Evolutionary conservation across 2,888 invertebrate species (phyloP).

Genomic region (Nysson spinosus): DNA sequence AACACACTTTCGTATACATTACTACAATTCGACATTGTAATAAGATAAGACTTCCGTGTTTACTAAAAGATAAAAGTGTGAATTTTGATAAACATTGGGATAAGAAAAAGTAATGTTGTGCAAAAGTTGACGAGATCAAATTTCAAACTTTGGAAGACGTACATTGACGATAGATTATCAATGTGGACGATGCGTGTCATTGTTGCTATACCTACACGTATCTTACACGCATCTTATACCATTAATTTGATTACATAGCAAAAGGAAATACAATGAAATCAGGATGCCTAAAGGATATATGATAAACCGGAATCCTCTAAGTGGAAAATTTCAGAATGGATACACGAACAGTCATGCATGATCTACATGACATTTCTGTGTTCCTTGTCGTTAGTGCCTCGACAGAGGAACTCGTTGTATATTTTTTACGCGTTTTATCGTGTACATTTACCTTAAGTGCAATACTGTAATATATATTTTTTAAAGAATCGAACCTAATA

Average conservation of each 20-base stretch:
- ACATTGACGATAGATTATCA: not conserved
- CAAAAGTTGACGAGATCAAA: not conserved
- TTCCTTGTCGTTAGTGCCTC: constrained; percentile 62
- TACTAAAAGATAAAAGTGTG: too few relatives aligned
- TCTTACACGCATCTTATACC: constrained; percentile 32
- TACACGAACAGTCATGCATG: constrained; percentile 47
- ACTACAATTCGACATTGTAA: too few relatives aligned
- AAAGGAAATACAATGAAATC: constrained; percentile 33
- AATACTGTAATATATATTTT: constrained; percentile 65
- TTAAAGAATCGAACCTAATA: constrained; percentile 56
- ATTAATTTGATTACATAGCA: constrained; percentile 29
- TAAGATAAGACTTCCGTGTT: too few relatives aligned
- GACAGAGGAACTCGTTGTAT: constrained; percentile 58
- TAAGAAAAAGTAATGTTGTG: too few relatives aligned
- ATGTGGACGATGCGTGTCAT: constrained; percentile 2
- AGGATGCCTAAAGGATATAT: constrained; percentile 37
- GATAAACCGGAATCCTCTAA: constrained; percentile 31
- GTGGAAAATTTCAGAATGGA: constrained; percentile 38
- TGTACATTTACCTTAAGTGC: constrained; percentile 62
- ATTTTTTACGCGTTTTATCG: constrained; percentile 63
- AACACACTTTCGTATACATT: too few relatives aligned
- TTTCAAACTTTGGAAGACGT: too few relatives aligned
- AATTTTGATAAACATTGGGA: too few relatives aligned
- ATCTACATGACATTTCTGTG: constrained; percentile 56
- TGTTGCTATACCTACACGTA: constrained; percentile 41